These are phyloP conservation scores for Coremacera marginata DNA, from an alignment of 2,888 invertebrate species.

Conservation along the genomic window DNA sequence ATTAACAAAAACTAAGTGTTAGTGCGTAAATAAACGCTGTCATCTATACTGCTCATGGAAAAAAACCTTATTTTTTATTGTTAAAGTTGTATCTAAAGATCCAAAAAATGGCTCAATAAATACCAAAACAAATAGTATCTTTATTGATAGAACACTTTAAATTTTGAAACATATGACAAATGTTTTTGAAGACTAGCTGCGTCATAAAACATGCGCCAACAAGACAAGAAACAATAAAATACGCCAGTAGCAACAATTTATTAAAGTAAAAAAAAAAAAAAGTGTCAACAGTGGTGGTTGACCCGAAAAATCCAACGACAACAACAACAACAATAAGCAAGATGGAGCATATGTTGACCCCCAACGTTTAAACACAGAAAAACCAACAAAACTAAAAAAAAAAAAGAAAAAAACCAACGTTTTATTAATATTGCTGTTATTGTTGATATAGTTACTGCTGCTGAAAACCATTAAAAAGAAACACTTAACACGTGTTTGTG, in stretches of 20 bases:
- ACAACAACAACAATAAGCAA: conserved; percentile 14
- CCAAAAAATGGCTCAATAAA: conserved; percentile 1
- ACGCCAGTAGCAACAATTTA: neutral
- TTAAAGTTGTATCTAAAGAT: neutral
- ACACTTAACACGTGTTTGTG: conserved; percentile 9
- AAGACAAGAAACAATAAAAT: neutral
- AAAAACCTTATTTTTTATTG: neutral
- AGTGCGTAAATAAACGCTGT: too few species aligned
- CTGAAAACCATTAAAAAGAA: neutral
- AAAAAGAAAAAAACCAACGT: conserved; percentile 28
- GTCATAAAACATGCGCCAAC: conserved; percentile 13
- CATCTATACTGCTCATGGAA: neutral
- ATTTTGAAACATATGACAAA: conserved; percentile 26
- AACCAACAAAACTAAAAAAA: conserved; percentile 32
- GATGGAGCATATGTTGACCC: conserved; percentile 30
- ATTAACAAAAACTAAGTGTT: too few species aligned
- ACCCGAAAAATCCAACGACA: conserved; percentile 23
- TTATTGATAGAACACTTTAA: neutral
- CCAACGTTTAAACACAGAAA: conserved; percentile 19
- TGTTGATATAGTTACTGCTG: neutral
- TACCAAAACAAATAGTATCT: neutral
- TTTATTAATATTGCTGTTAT: neutral
- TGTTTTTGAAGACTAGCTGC: conserved; percentile 11
- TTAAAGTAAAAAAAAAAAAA: neutral
- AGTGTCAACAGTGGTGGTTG: neutral